These are phyloP conservation scores for Rhinoptilus africanus DNA, from an alignment of 2,113 vertebrate species.

Conservation along the genomic window DNA sequence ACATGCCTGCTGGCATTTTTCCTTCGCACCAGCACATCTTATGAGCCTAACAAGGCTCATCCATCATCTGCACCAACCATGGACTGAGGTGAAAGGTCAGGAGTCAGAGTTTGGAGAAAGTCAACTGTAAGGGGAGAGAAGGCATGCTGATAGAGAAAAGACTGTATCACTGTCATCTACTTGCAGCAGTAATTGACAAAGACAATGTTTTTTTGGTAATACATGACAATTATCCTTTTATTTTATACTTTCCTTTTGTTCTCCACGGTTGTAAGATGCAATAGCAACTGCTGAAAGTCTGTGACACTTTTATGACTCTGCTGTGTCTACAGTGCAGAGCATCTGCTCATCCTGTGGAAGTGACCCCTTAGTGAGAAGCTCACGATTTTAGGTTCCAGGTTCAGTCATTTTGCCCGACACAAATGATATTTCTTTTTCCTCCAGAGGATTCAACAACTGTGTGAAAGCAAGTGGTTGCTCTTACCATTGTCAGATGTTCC, in stretches of 20 bases:
- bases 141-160: constrained; percentile 8
- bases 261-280: neutral
- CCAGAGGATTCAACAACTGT: neutral
- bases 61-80: constrained; percentile 37
- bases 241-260: neutral
- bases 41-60: constrained; percentile 42
- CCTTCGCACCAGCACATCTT: neutral
- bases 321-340: neutral
- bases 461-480: neutral
- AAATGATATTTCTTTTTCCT: neutral
- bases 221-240: neutral
- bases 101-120: constrained; percentile 9
- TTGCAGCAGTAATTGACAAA: neutral
- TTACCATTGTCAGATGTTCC: neutral
- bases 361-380: neutral
- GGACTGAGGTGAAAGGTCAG: constrained; percentile 38
- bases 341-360: neutral
- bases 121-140: constrained; percentile 12
- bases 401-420: neutral
- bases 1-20: neutral
- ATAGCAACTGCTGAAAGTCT: neutral
- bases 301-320: neutral
- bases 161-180: constrained; percentile 4
- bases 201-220: neutral
- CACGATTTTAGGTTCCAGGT: neutral